Evolutionary conservation across 2,888 invertebrate species (phyloP), one percentile per base, ranked within the genome.

Genomic region (Carterocephalus palaemon): DNA sequence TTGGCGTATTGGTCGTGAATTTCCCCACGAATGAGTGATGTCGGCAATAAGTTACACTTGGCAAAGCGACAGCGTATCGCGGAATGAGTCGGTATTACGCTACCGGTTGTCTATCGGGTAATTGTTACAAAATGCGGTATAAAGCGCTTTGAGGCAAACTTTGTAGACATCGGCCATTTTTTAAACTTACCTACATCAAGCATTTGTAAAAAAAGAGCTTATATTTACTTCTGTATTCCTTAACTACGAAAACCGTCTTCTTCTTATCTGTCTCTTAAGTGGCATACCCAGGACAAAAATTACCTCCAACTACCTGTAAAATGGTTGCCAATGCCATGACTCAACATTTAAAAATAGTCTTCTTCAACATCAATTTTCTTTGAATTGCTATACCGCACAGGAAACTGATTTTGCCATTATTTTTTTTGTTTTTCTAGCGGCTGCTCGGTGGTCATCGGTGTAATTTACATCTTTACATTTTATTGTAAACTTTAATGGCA

Each of bases 11-110:
- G 57, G 52, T 57, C 53, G 60, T 56, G 55, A 56, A 53, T 52
- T 48, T 47, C 48, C 41, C 40, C 42, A 43, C 46, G 55, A 57
- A 64, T 74, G 71, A 77, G 62, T 71, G 75, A 74, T 77, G 69
- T 51, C 49, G 49, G 62, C 55, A 62, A 72, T 76, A 77, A 64
- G 56, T 77, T 65, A 65, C 54, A 61, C 57, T 62, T 62, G 53
- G 62, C 65, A 70, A 73, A 71, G 64, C 70, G 75, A 74, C 75
- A 72, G 64, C 42, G 28, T 29, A 43, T 43, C 34, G 28, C 42
- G 28, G 36, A 62, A 54, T 63, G 67, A 70, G 66, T 65, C 54
- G 64, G 61, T 66, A 61, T 60, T 41, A 36, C 28, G 73, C 76
- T 75, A 75, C 78, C 56, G 78, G 67, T 61, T 36, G 42, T 43